A percentile compares a stretch with the other conserved stretches of the same genome.
phyloP scores from a whole-genome alignment of 1,140 invertebrate species.

The Philotrypesis tridentata region DNA sequence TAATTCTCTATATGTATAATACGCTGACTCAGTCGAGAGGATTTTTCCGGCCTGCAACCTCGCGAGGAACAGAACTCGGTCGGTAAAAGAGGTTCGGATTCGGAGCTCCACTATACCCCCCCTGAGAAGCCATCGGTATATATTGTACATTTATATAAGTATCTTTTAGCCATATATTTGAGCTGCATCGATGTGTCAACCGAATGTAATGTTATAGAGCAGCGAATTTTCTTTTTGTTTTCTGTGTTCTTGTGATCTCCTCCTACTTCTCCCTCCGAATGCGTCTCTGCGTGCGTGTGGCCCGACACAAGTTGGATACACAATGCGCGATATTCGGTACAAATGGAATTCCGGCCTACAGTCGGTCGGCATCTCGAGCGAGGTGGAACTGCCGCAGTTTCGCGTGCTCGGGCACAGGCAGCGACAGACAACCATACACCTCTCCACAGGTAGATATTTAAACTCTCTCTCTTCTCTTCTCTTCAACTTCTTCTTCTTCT shows the following conservation, averaged over 20 bases:
- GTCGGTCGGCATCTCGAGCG: constrained; percentile 92
- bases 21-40: too few species aligned
- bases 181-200: constrained; percentile 39
- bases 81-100: too few species aligned
- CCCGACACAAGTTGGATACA: constrained; percentile 88
- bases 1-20: too few species aligned
- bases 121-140: too few species aligned
- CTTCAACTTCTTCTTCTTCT: constrained; percentile 30
- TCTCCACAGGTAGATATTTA: constrained; percentile 91
- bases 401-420: constrained; percentile 94
- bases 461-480: constrained; percentile 55
- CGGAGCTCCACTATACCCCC: too few species aligned
- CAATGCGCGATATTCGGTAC: constrained; percentile 97
- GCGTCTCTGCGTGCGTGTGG: constrained; percentile 18
- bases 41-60: too few species aligned
- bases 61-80: too few species aligned
- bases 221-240: constrained; percentile 68
- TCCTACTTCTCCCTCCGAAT: constrained; percentile 29
- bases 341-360: constrained; percentile 92
- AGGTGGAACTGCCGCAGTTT: constrained; percentile 95
- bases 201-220: constrained; percentile 69
- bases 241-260: constrained; percentile 45
- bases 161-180: constrained; percentile 28
- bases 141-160: constrained; percentile 39
- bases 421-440: constrained; percentile 91